Evolutionary conservation across 2,113 vertebrate species (phyloP).

Genomic region (Cebus imitator): DNA sequence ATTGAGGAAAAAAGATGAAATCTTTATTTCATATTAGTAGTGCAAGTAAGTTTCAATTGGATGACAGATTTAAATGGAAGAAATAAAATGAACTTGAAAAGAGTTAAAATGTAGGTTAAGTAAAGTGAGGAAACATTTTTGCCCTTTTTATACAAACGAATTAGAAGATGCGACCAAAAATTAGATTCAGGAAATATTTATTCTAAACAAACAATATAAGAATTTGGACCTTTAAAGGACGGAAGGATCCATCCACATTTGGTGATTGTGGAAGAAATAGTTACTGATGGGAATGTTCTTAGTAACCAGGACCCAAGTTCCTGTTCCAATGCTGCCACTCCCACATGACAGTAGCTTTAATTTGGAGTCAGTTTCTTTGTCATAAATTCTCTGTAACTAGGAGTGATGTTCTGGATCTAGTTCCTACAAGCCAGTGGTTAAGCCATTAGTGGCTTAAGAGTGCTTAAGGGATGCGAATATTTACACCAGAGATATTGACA

Average conservation of each 20-base stretch:
- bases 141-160: not conserved
- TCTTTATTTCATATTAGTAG: not conserved
- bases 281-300: not conserved
- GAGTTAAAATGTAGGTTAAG: not conserved
- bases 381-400: not conserved
- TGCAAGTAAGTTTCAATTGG: not conserved
- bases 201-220: not conserved
- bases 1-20: not conserved
- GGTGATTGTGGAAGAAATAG: not conserved
- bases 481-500: not conserved
- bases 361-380: conserved; percentile 27
- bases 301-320: not conserved
- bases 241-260: not conserved
- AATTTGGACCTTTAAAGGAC: not conserved
- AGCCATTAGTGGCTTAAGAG: not conserved
- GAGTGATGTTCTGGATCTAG: not conserved
- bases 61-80: not conserved
- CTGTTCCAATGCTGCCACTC: not conserved
- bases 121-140: not conserved
- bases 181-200: not conserved
- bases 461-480: not conserved
- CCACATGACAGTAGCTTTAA: not conserved
- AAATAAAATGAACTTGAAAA: not conserved
- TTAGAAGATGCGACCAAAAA: conserved; percentile 24
- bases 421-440: not conserved